Percentiles rank a stretch among this genome's conserved stretches.
Evolutionary conservation across 2,888 invertebrate species (phyloP).

Genomic region (Hartigia nigra): DNA sequence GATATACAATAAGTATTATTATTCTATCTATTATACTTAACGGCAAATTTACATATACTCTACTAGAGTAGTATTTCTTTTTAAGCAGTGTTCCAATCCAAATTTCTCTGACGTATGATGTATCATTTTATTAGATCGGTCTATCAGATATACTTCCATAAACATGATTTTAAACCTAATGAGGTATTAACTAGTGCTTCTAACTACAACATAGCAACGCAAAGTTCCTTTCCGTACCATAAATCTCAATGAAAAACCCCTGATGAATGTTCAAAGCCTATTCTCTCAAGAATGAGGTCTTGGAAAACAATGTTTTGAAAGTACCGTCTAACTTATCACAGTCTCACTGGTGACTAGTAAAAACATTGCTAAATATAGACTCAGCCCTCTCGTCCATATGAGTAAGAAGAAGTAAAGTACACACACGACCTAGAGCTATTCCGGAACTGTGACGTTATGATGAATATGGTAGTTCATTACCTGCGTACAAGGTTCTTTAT

Average conservation of each 20-base stretch:
- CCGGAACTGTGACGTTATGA: conserved; percentile 38
- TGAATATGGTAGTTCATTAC: conserved; percentile 49
- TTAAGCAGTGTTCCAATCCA: not conserved
- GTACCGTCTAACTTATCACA: not conserved
- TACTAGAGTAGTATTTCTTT: not conserved
- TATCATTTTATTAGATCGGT: not conserved
- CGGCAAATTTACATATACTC: not conserved
- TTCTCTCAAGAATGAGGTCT: not conserved
- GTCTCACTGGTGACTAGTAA: not conserved
- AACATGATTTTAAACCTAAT: not conserved
- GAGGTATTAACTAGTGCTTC: not conserved
- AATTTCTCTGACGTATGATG: not conserved
- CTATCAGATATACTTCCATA: not conserved
- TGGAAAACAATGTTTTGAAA: not conserved
- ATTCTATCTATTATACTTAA: not conserved
- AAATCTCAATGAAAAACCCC: not conserved
- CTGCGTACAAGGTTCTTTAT: conserved; percentile 47
- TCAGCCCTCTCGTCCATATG: not conserved
- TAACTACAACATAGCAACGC: not conserved
- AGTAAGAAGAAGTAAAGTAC: not conserved
- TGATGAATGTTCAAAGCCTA: not conserved
- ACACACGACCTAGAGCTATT: conserved; percentile 28
- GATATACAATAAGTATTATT: not conserved
- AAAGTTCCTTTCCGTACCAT: not conserved
- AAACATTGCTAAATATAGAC: not conserved